Base-by-base conservation (phyloP, 1,140 invertebrate genomes). In the Ditylenchus dipsaci region DNA sequence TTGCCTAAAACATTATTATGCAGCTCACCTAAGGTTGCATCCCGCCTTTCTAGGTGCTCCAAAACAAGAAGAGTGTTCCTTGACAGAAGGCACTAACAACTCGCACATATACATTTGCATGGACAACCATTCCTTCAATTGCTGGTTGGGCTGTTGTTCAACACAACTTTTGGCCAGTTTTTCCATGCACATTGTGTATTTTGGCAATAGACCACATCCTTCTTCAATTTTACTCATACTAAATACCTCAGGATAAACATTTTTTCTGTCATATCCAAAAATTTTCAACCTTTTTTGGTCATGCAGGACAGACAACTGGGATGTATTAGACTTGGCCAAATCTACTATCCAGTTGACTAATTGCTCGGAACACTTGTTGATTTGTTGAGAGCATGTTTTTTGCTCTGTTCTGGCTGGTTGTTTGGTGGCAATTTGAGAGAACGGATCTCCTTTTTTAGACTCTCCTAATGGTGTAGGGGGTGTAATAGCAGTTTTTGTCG, bases 71-170 rank as follows among this genome's bases (percentile, higher is more conserved):
- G 45, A 27, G 56, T 81, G 80, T 63, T 81, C 79, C 53, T 59
- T 53, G n/a, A 80, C 62, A 0, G 79, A 69, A 1, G 79, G 79
- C 13, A 78, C 76, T 13, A 81, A 57, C 21, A 81, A 62, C 67
- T 81, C 81, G 57, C 79, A 81, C 5, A 73, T 47, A 62, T 79
- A 81, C 65, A 77, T 69, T 56, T 81, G 81, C 1, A 73, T 27
- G 42, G 27, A 56, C 38, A 53, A 33, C 67, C 70, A 78, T 53
- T 71, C 64, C 63, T 65, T 63, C 45, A 61, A 8, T n/a, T 19
- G 19, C n/a, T 21, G n/a, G 38, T 71, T 60, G n/a, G 62, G 60
- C 13, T 63, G n/a, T 68, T 66, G 61, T 43, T 76, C 43, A 21
- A 58, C 63, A 63, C 71, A 78, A 19, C 53, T 68, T 5, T 68